Base-by-base conservation (phyloP, 23 tunicate genomes). In the Phallusia fumigata region DNA sequence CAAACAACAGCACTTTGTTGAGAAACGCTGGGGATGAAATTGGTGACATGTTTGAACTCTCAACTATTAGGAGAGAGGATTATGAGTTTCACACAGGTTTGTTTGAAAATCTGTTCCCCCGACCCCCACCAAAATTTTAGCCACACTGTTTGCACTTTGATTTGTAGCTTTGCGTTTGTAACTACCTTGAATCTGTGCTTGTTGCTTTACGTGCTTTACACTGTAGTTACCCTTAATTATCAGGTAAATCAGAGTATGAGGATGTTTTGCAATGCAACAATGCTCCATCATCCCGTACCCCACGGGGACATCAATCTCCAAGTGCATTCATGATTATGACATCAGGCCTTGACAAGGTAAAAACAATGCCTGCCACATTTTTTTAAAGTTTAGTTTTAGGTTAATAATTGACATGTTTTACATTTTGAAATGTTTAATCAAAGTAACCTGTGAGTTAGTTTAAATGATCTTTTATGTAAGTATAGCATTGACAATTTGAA, bases 301-400 rank as follows among this genome's bases (percentile, higher is more conserved):
- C 99, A 10, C 89, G 99, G n/a, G 99, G 99, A 36, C 99, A 96
- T 79, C 99, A 96, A 74, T 81, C 85, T 3, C 99, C 99, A 12
- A 85, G 90, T 75, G 99, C 99, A 16, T 96, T 96, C 76, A 79
- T 96, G 90, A 91, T 91, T 24, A 87, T 96, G 93, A 80, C 97
- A 16, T 83, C 86, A 11, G 85, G 79, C 0, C 84, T 81, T 81
- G 90, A 85, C 52, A 64, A 80, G 76, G 75, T 58, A 40, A 40
- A 10, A 40, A 40, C 8, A 3, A 3, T 40, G n/a, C n/a, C n/a
- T n/a, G n/a, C n/a, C n/a, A n/a, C n/a, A n/a, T 58, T 58, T 58
- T 58, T 22, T 58, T 58, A 11, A 58, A 24, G 13, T 58, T 58
- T 58, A 51, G 58, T 51, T 51, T 51, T 18, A 51, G 58, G 58